phyloP scores from a whole-genome alignment of 1,140 invertebrate genomes.

The Eciton burchellii region DNA sequence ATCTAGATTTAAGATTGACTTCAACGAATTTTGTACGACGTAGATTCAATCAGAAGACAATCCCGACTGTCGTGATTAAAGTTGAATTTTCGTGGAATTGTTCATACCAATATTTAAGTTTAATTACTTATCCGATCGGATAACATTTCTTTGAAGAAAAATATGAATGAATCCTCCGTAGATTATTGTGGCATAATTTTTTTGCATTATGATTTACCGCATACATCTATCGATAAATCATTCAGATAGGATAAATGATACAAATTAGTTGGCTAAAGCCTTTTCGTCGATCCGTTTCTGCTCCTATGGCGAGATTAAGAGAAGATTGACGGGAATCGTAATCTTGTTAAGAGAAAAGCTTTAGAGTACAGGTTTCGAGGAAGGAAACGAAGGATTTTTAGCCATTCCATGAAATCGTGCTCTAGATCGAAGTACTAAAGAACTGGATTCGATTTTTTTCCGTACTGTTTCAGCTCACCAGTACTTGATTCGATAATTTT shows the following conservation, averaged over 20 bases:
- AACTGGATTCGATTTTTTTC: slow-evolving; percentile 13
- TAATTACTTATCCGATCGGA: too few relatives aligned
- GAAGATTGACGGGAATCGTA: slow-evolving; percentile 62
- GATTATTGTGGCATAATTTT: too few relatives aligned
- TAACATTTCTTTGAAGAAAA: too few relatives aligned
- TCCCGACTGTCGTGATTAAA: slow-evolving; percentile 7
- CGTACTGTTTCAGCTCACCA: not conserved
- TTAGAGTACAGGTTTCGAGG: slow-evolving; percentile 27
- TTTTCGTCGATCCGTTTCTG: slow-evolving; percentile 7
- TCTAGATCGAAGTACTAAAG: slow-evolving; percentile 38
- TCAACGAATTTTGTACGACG: not conserved
- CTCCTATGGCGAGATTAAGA: slow-evolving; percentile 26
- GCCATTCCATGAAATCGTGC: slow-evolving; percentile 43
- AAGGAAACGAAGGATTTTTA: slow-evolving; percentile 60
- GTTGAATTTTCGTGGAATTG: not conserved
- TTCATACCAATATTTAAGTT: slow-evolving; percentile 9
- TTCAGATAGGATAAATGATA: slow-evolving; percentile 41
- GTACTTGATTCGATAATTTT: slow-evolving; percentile 15
- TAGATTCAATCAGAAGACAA: not conserved
- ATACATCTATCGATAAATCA: slow-evolving; percentile 29
- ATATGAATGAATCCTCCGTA: too few relatives aligned
- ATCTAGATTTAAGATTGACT: slow-evolving; percentile 5
- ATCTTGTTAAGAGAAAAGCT: slow-evolving; percentile 67
- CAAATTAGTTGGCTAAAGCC: slow-evolving; percentile 34
- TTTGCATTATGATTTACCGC: too few relatives aligned